These are phyloP conservation scores for Manis pentadactyla DNA, from an alignment of 2,797 vertebrate species.

Conservation along the genomic window DNA sequence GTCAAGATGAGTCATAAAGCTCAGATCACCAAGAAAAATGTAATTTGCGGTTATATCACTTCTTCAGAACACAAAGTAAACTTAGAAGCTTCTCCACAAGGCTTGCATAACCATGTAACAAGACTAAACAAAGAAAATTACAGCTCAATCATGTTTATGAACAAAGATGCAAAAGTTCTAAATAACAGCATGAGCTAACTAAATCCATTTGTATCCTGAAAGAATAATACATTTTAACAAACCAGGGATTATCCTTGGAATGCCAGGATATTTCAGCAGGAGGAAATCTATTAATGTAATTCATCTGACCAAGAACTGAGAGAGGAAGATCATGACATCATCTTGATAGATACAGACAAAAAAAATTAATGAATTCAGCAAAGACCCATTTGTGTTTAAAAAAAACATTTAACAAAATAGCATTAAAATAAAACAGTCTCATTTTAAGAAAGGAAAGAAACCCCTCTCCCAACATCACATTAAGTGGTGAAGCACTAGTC, in stretches of 20 bases:
- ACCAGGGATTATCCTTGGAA: conserved; percentile 45
- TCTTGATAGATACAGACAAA: conserved; percentile 16
- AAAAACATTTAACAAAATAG: conserved; percentile 32
- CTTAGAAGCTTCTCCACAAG: background rate
- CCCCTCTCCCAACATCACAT: background rate
- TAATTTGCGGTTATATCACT: background rate
- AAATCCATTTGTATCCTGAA: conserved; percentile 34
- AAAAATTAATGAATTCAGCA: background rate
- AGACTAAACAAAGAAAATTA: conserved; percentile 22
- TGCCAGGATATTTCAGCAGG: background rate
- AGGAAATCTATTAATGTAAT: conserved; percentile 3
- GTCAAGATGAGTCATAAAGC: conserved; percentile 40
- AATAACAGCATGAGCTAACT: conserved; percentile 43
- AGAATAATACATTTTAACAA: conserved; percentile 33
- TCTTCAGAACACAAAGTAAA: conserved; percentile 28
- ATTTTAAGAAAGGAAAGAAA: conserved; percentile 52
- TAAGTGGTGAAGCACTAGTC: background rate
- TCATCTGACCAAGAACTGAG: conserved; percentile 59
- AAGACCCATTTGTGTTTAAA: background rate
- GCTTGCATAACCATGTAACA: background rate
- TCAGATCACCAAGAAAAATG: background rate
- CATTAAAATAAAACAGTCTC: conserved; percentile 14
- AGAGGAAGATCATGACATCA: background rate
- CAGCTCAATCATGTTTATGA: conserved; percentile 15
- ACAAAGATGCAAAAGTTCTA: conserved; percentile 20